A percentile compares a stretch with the other conserved stretches of the same genome.
These are phyloP conservation scores for Holacanthella duospinosa DNA, from an alignment of 2,888 invertebrate genomes.

Conservation along the genomic window DNA sequence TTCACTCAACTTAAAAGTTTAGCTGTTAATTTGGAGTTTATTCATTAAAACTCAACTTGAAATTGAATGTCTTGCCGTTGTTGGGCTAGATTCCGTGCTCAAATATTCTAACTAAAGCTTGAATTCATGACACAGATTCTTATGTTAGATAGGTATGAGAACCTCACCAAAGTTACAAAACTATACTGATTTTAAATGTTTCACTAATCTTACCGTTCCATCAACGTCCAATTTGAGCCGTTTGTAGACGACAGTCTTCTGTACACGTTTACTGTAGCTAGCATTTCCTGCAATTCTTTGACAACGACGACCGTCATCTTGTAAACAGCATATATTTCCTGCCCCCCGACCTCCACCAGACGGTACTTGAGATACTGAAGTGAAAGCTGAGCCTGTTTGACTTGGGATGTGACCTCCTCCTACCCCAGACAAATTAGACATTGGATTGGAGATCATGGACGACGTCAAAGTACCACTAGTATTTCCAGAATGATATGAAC, in stretches of 20 bases:
- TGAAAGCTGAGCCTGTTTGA: background rate
- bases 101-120: too few relatives aligned
- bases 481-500: background rate
- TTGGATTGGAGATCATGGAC: conserved; percentile 6
- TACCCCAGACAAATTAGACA: too few relatives aligned
- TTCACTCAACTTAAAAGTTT: too few relatives aligned
- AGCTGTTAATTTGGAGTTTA: too few relatives aligned
- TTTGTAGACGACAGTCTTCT: conserved; percentile 85
- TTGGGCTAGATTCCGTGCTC: too few relatives aligned
- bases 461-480: background rate
- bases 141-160: too few relatives aligned
- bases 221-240: conserved; percentile 80
- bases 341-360: conserved; percentile 13
- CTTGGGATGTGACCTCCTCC: too few relatives aligned
- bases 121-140: too few relatives aligned
- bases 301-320: conserved; percentile 79
- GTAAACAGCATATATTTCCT: conserved; percentile 78
- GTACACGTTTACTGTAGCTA: conserved; percentile 90
- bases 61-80: too few relatives aligned
- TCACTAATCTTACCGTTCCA: conserved; percentile 50
- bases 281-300: conserved; percentile 83
- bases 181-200: too few relatives aligned
- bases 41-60: too few relatives aligned
- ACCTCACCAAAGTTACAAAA: too few relatives aligned
- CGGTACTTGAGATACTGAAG: background rate